Evolutionary conservation across 2,797 vertebrate genomes (phyloP).

Genomic region (Lagodon rhomboides): DNA sequence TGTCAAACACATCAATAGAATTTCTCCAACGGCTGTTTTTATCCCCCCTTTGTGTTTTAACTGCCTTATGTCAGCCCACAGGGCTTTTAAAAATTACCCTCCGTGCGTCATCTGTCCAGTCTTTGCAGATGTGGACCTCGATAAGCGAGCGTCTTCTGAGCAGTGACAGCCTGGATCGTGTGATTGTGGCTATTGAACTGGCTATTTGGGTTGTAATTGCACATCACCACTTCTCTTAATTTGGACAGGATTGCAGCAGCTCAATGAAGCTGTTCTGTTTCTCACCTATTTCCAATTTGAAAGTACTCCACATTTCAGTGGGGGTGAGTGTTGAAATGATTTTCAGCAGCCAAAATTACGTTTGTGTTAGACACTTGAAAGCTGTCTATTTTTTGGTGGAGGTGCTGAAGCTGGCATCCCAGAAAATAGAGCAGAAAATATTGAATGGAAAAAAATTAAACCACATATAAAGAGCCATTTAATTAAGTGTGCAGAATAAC

Average conservation of each 20-base stretch:
- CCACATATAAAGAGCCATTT: constrained; percentile 28
- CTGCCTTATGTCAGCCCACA: constrained; percentile 67
- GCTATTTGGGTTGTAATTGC: constrained; percentile 72
- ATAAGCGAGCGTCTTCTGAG: constrained; percentile 46
- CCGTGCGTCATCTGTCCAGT: constrained; percentile 46
- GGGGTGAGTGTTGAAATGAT: constrained; percentile 61
- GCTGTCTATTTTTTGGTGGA: constrained; percentile 38
- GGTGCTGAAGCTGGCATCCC: constrained; percentile 34
- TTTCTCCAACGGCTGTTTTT: constrained; percentile 74
- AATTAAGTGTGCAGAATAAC: constrained; percentile 34
- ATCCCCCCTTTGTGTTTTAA: constrained; percentile 71
- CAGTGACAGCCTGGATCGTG: constrained; percentile 51
- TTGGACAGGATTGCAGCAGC: constrained; percentile 53
- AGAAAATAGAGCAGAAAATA: constrained; percentile 30
- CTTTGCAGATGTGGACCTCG: constrained; percentile 66
- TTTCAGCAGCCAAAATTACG: constrained; percentile 50
- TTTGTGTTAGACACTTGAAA: constrained; percentile 42
- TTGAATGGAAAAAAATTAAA: constrained; percentile 37
- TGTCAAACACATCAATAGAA: constrained; percentile 84
- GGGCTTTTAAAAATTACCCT: constrained; percentile 63
- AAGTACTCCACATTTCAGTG: constrained; percentile 54
- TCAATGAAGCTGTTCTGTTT: constrained; percentile 60
- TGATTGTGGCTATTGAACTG: constrained; percentile 71
- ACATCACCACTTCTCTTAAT: constrained; percentile 69
- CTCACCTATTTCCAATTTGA: constrained; percentile 59